These are phyloP conservation scores for Zaprionus camerounensis DNA, from an alignment of 1,140 invertebrate species.

Conservation along the genomic window DNA sequence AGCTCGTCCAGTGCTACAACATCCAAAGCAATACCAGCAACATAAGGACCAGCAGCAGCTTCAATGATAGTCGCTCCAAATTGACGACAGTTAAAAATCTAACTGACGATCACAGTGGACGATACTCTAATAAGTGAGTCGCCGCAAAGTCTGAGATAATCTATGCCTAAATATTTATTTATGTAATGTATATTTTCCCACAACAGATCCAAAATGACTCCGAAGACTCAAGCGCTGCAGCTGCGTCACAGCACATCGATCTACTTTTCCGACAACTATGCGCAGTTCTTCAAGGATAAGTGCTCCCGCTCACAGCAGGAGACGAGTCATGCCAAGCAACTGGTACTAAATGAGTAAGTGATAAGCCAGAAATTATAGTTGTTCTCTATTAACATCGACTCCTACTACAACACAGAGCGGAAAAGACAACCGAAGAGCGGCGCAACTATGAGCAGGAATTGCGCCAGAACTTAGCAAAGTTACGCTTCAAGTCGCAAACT, in stretches of 20 bases:
- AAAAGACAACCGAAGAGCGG: constrained; percentile 27
- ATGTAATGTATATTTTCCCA: neutral
- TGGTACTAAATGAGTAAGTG: constrained; percentile 37
- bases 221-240: constrained; percentile 35
- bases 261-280: constrained; percentile 40
- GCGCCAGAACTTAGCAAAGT: constrained; percentile 26
- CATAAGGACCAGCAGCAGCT: neutral
- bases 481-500: constrained; percentile 17
- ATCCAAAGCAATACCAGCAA: constrained; percentile 11
- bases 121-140: constrained; percentile 8
- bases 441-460: constrained; percentile 31
- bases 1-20: neutral
- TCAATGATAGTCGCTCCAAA: constrained; percentile 2
- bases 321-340: neutral
- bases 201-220: neutral
- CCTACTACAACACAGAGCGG: constrained; percentile 13
- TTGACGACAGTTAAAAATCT: neutral
- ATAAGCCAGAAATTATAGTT: too few species aligned
- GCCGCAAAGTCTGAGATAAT: neutral
- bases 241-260: constrained; percentile 21
- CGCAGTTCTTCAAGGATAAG: constrained; percentile 13
- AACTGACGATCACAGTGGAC: neutral
- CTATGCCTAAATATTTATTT: neutral
- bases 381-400: neutral
- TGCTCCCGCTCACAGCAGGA: constrained; percentile 1